Conservation (phyloP, 2,113 vertebrate species). For the Dicaeum eximium region DNA sequence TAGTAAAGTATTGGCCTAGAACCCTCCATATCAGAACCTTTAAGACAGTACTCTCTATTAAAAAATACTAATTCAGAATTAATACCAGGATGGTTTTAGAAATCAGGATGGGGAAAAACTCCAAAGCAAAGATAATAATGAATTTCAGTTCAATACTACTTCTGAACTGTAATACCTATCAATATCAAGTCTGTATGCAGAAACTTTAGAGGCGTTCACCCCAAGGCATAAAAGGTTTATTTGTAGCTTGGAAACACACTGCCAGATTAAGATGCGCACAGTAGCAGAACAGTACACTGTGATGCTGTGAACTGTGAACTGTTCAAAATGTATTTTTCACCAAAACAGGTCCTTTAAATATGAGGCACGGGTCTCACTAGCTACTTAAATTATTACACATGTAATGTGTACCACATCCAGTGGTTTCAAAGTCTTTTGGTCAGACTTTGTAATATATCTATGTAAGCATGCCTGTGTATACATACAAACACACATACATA, state of each 20-base stretch:
- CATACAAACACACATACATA: background rate
- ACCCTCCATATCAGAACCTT: background rate
- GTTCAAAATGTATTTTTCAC: background rate
- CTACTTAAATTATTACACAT: background rate
- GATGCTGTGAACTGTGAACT: background rate
- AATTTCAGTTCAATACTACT: background rate
- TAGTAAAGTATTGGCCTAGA: background rate
- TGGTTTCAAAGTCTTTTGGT: background rate
- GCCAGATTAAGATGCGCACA: background rate
- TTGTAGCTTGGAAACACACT: background rate
- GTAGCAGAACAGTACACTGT: background rate
- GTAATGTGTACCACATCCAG: background rate
- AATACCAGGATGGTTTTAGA: background rate
- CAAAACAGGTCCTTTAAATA: background rate
- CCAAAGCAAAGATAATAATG: background rate
- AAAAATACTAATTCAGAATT: background rate
- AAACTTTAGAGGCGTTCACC: background rate
- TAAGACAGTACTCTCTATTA: background rate
- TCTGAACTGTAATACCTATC: background rate
- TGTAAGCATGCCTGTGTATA: background rate
- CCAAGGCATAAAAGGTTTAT: background rate
- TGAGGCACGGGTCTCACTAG: background rate
- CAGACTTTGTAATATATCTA: no score
- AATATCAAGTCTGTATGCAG: background rate
- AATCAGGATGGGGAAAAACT: background rate